Percentiles rank a stretch among this genome's conserved stretches.
Conservation (phyloP, 2,888 invertebrate genomes). For the Ectobius pallidus region DNA sequence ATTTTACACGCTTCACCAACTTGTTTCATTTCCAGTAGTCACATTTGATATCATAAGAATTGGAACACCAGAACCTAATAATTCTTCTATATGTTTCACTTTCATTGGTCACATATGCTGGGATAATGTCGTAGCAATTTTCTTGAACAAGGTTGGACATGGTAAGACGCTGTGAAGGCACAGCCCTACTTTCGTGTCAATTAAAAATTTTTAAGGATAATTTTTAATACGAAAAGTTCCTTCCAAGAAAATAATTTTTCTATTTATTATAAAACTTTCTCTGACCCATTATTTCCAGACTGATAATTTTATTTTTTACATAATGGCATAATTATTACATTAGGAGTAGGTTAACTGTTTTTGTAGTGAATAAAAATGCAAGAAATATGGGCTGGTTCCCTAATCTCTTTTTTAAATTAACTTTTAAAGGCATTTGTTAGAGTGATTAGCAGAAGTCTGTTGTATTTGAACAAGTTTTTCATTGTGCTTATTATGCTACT, state of each 20-base stretch:
- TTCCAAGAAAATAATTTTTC: not conserved
- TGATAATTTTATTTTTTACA: not conserved
- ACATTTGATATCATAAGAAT: no score
- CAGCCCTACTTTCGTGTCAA: not conserved
- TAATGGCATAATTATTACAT: constrained; percentile 15
- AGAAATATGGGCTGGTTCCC: constrained; percentile 23
- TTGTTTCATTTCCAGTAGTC: no score
- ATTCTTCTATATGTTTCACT: no score
- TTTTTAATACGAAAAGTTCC: not conserved
- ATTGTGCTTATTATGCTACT: constrained; percentile 22
- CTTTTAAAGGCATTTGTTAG: constrained; percentile 14
- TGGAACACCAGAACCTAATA: no score
- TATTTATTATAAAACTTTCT: not conserved
- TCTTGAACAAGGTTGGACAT: no score
- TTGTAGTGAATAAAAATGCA: not conserved
- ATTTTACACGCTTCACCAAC: no score
- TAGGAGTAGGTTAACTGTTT: constrained; percentile 6
- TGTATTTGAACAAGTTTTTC: constrained; percentile 13
- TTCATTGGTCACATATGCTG: no score
- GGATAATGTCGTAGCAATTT: no score
- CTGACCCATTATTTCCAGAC: constrained; percentile 20
- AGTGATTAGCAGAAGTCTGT: constrained; percentile 3
- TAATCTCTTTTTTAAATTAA: constrained; percentile 2
- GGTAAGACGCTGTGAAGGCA: not conserved
- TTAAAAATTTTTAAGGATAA: not conserved